Evolutionary conservation across 2,888 invertebrate genomes (phyloP).

Genomic region (Lamellibrachia columna): DNA sequence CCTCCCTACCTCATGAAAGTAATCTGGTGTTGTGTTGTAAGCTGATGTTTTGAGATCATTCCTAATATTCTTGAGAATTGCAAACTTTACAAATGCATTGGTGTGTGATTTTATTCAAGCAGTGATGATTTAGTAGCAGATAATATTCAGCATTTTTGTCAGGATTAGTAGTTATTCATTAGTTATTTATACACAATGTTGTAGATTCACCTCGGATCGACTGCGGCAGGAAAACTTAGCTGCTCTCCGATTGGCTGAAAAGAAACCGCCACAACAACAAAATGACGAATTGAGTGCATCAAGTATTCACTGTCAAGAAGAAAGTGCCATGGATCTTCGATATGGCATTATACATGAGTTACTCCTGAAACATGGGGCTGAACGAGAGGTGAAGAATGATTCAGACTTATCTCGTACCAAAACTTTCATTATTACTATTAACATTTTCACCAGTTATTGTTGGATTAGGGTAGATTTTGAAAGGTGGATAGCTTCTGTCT

Average conservation of each 20-base stretch:
- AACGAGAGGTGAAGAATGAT: conserved; percentile 51
- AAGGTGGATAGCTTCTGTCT: background rate
- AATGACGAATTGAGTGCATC: background rate
- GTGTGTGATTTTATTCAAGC: too few species aligned
- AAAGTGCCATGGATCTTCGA: conserved; percentile 44
- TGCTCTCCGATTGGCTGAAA: background rate
- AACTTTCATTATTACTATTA: too few species aligned
- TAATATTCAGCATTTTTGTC: too few species aligned
- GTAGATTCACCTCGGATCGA: conserved; percentile 49
- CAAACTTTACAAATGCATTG: too few species aligned
- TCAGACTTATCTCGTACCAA: background rate
- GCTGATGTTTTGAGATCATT: too few species aligned
- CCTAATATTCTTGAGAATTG: too few species aligned
- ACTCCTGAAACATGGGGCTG: conserved; percentile 51
- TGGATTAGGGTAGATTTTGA: background rate
- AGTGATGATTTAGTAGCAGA: too few species aligned
- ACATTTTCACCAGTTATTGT: too few species aligned
- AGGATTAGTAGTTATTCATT: background rate
- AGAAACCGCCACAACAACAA: background rate
- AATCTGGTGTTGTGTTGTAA: too few species aligned
- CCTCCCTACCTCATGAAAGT: too few species aligned
- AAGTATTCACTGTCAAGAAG: conserved; percentile 32
- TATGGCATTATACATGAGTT: conserved; percentile 47
- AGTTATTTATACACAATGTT: background rate
- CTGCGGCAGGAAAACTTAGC: conserved; percentile 51